Evolutionary conservation across 2,113 vertebrate species (phyloP), one percentile per base, ranked within the genome.

Genomic region (Arothron firmamentum): DNA sequence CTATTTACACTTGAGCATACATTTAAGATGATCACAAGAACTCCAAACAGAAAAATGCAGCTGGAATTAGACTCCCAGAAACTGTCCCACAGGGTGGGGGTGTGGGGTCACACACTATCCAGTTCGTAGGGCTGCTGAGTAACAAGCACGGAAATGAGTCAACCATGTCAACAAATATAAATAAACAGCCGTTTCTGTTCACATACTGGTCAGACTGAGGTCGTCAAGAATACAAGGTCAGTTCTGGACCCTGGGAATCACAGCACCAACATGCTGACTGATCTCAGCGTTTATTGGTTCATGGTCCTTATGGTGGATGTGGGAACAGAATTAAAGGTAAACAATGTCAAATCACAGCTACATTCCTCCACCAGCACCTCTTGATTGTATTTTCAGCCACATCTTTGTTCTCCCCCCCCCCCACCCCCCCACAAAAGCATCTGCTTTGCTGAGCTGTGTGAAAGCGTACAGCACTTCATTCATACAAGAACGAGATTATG

Each of bases 131-230:
- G 14, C 16, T 45, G 43, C 43, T 45, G 43, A 7, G 43, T 45
- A 15, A 17, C 43, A 45, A 45, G 17, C 43, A 45, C 1, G n/a
- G 34, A 53, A 59, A 43, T 52, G 52, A 74, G 31, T 74, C 41
- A 38, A 8, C 49, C 49, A 17, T 42, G 43, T 56, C 41, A 73
- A 62, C 47, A 77, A 62, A 56, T 46, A 52, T 9, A 19, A 51
- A 67, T 77, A 70, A 74, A 76, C 53, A 76, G 34, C 46, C n/a
- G 19, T 68, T 72, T 82, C 78, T 66, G 43, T 9, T 25, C 38
- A 11, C 34, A 12, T 6, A 17, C 3, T 14, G 34, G 34, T 38
- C 34, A 11, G 34, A 12, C 34, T 10, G 10, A 38, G 34, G 9
- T 10, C 9, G 52, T 45, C 17, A 61, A 28, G 12, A 12, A 38